Evolutionary conservation across 2,888 invertebrate species (phyloP), one percentile per base, ranked within the genome.

Genomic region (Pyrocoelia pectoralis): DNA sequence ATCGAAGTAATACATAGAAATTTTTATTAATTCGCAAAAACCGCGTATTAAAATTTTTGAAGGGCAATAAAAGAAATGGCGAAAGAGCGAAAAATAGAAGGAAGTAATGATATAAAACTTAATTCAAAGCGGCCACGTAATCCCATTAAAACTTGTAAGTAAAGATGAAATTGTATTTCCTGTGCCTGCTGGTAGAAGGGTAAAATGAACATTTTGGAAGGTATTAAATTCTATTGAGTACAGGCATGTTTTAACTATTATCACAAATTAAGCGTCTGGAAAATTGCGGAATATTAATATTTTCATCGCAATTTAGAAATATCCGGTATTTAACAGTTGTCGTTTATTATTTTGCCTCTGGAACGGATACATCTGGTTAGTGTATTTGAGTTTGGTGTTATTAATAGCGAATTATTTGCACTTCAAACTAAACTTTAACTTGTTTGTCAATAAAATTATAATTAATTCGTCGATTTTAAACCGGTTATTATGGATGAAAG

Each of bases 201-300:
- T 46, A 17, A 46, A 46, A 46, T 17, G 46, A 46, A 46, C 46
- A 17, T 46, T 46, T 46, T 17, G 33, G 46, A 46, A 46, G 46
- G 46, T 46, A 46, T 61, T 56, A 56, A 61, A 61, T 61, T 61
- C 56, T 56, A 53, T 52, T 46, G 52, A 50, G 24, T 13, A 50
- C 50, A 15, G 49, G 53, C 48, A 58, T 56, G 50, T 58, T 33
- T 24, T 63, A 59, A 59, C 59, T 64, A 59, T 64, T 55, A 64
- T 59, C 50, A 50, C 56, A 53, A 64, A 59, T 64, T 59, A 59
- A 64, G 51, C 41, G 56, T 41, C 64, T 56, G 59, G 54, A 64
- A 64, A 56, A 64, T 59, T 59, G 59, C 51, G 12, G 64, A 58
- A 64, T 59, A 64, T 64, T 64, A 64, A 64, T 64, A 64, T 64